Base-by-base conservation (phyloP, 2,113 vertebrate genomes). In the Entelurus aequoreus region DNA sequence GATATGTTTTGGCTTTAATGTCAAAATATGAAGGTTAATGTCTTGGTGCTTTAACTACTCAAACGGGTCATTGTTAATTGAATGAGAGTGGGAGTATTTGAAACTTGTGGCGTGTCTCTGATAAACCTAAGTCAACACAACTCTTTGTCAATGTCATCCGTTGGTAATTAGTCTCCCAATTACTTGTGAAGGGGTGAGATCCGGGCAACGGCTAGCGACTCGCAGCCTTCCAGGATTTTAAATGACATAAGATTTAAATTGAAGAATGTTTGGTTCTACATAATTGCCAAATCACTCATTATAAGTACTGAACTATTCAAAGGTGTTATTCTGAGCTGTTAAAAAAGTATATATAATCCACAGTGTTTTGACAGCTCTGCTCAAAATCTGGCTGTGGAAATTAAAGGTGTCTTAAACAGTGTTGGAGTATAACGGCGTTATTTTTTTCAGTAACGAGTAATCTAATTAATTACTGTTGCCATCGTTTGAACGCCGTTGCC, bases 271-370 rank as follows among this genome's bases (percentile, higher is more conserved):
- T 58, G 55, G 58, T 65, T 60, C 62, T 70, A 19, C 6, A 66
- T 79, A 83, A 82, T 65, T 79, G 80, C 75, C 75, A 63, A 68
- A 82, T 78, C 35, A 76, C 69, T 85, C 61, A 82, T 86, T 81
- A 77, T 65, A 72, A 78, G 69, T 16, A 9, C 60, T 58, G 60
- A 77, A 69, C 63, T 69, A 50, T 48, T 57, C 56, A 40, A 55
- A 69, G 62, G 57, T 57, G 63, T 62, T 72, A 68, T 65, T 67
- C 72, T 75, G 56, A 80, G 76, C 64, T 68, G 63, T 60, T 8
- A 65, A 74, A 58, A 19, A 73, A 58, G 35, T 72, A 67, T 48
- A 13, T 54, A 48, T 57, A 63, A 28, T 59, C 66, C 62, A 68
- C 68, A 56, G 49, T 42, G 19, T 28, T 69, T 49, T 74, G 72